Evolutionary conservation across 2,888 invertebrate species (phyloP).

Genomic region (Hypomecis atomaria): DNA sequence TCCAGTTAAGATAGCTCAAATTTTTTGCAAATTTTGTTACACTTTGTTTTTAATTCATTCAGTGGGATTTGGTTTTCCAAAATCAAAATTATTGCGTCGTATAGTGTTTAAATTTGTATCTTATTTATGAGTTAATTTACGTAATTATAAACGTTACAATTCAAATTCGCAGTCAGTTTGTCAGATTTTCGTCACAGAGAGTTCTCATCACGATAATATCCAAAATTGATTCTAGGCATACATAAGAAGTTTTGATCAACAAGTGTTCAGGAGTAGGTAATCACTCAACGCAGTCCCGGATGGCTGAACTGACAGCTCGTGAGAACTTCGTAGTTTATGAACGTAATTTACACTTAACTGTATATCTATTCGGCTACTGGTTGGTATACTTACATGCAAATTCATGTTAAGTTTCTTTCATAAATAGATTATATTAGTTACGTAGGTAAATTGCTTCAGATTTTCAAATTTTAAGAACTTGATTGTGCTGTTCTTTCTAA

Average conservation of each 20-base stretch:
- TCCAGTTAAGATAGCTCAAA: slow-evolving; percentile 4
- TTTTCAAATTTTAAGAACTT: no score
- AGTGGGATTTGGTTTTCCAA: no score
- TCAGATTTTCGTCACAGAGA: no score
- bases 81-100: no score
- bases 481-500: background rate
- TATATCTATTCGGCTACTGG: background rate
- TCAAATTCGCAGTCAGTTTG: no score
- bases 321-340: slow-evolving; percentile 37
- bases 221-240: slow-evolving; percentile 3
- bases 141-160: no score
- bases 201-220: no score
- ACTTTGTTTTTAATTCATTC: no score
- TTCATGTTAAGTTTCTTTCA: background rate
- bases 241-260: slow-evolving; percentile 52
- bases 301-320: slow-evolving; percentile 51
- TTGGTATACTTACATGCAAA: background rate
- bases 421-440: background rate
- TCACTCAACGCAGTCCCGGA: slow-evolving; percentile 51
- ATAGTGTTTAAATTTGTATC: no score
- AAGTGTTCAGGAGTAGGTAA: slow-evolving; percentile 54
- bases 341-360: slow-evolving; percentile 5
- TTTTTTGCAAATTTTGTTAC: no score
- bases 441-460: no score
- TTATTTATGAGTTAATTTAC: no score